Base-by-base conservation (phyloP, 92 coral and sea anemone genomes). In the Siderastrea radians region DNA sequence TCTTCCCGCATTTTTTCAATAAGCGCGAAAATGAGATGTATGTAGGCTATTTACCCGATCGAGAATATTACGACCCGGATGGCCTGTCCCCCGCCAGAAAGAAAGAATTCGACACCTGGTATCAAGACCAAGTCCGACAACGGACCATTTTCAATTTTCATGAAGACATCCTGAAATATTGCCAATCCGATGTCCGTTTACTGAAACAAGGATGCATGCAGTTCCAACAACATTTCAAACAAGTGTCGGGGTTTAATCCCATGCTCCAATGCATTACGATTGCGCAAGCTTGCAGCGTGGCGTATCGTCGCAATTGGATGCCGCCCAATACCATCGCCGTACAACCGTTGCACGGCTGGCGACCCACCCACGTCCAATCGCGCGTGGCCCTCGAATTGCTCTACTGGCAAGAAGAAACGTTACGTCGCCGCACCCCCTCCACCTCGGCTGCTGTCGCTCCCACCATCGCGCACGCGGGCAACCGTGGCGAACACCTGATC, bases 1-100 rank as follows among this genome's bases (percentile, higher is more conserved):
- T 72, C 16, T 70, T 81, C 16, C 91, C 87, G 0, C 87, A 87
- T 70, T 53, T 87, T 8, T 87, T 87, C 58, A 81, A 73, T 66
- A 47, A 46, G 6, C 3, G 47, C 12, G 75, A 71, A 7, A 63
- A 82, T 52, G 77, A 75, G 8, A 26, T 26, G 38, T 26, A 26
- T 26, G 38, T 26, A 0, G 38, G 38, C 38, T 26, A 26, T 26
- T 26, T 26, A 26, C 38, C 38, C 38, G 38, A 26, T 26, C 38
- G 38, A 26, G 38, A 17, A 3, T 74, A 44, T 43, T 88, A 88
- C 69, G 64, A 81, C 17, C 91, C 88, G 0, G 19, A 73, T 6
- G 69, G 88, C 44, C 82, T 82, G 88, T 16, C 66, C 2, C 4
- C 49, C 7, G 9, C 49, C 1, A 50, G 78, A 4, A 16, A n/a